These are phyloP conservation scores for Synanceia verrucosa DNA, from an alignment of 2,797 vertebrate species.

Conservation along the genomic window DNA sequence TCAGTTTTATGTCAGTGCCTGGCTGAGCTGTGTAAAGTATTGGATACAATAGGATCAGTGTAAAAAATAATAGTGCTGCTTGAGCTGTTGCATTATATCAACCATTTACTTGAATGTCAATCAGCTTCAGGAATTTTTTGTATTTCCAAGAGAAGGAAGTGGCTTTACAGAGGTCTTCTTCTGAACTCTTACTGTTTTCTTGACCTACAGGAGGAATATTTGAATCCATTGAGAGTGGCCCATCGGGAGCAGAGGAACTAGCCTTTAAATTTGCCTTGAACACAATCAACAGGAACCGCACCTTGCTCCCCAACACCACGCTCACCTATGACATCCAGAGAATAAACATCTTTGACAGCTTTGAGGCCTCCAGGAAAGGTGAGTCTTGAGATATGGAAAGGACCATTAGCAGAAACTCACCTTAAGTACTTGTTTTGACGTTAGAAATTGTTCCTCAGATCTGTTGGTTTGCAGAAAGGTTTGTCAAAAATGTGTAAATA, in stretches of 20 bases:
- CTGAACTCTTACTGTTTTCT: not conserved
- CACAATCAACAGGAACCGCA: constrained; percentile 99
- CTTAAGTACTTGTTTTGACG: not conserved
- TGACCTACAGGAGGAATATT: constrained; percentile 93
- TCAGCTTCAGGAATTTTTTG: constrained; percentile 39
- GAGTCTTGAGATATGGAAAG: constrained; percentile 50
- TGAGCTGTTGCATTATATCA: constrained; percentile 36
- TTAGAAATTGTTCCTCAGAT: not conserved
- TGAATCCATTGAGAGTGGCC: constrained; percentile 97
- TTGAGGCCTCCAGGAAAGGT: constrained; percentile 99
- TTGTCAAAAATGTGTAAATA: not conserved
- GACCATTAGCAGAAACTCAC: not conserved
- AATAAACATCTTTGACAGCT: constrained; percentile 99
- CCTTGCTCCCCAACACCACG: constrained; percentile 97
- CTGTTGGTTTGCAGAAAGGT: not conserved
- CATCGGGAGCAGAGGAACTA: constrained; percentile 97
- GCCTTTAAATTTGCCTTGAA: constrained; percentile 99
- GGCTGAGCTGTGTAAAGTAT: constrained; percentile 16
- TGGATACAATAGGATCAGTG: constrained; percentile 10
- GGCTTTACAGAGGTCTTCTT: constrained; percentile 17
- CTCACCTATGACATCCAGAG: constrained; percentile 98
- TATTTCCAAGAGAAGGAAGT: constrained; percentile 36
- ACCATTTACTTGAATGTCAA: constrained; percentile 36
- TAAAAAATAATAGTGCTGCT: constrained; percentile 27
- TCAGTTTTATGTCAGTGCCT: constrained; percentile 38